Evolutionary conservation across 2,888 invertebrate species (phyloP).

Genomic region (Eupsilia transversa): DNA sequence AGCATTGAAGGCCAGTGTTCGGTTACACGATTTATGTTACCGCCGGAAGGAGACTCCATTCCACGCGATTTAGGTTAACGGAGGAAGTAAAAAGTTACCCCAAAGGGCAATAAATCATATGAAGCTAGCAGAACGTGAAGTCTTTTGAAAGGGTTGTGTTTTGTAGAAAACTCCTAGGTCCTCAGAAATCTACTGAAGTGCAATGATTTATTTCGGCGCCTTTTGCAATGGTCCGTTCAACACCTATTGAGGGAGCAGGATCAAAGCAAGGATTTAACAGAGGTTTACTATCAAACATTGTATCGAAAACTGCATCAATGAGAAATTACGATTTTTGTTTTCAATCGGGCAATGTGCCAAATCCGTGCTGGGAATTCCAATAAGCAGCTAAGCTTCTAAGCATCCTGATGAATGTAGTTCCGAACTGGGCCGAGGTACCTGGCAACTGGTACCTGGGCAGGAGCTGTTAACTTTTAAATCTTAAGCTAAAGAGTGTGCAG

Average conservation of each 20-base stretch:
- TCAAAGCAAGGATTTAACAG: background rate
- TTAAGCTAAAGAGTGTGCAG: background rate
- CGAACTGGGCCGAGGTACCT: slow-evolving; percentile 11
- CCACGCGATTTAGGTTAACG: slow-evolving; percentile 19
- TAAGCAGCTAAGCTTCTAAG: slow-evolving; percentile 14
- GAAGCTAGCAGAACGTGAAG: slow-evolving; percentile 6
- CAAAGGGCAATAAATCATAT: slow-evolving; percentile 39
- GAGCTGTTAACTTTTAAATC: background rate
- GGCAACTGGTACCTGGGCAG: background rate
- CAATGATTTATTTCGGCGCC: slow-evolving; percentile 6
- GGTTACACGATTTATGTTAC: slow-evolving; percentile 41
- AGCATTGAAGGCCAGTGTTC: slow-evolving; percentile 27
- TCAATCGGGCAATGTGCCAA: slow-evolving; percentile 30
- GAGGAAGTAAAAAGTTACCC: slow-evolving; percentile 27
- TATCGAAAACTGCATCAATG: slow-evolving; percentile 1
- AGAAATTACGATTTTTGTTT: slow-evolving; percentile 4
- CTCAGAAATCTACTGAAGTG: background rate
- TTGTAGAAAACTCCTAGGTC: background rate
- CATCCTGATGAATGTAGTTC: background rate
- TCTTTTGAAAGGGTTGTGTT: background rate
- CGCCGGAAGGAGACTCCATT: slow-evolving; percentile 30
- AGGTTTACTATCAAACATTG: background rate
- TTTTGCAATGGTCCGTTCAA: background rate
- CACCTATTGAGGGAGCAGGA: background rate
- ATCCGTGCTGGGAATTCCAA: background rate